Evolutionary conservation across 2,888 invertebrate species (phyloP).

Genomic region (Xylota sylvarum): DNA sequence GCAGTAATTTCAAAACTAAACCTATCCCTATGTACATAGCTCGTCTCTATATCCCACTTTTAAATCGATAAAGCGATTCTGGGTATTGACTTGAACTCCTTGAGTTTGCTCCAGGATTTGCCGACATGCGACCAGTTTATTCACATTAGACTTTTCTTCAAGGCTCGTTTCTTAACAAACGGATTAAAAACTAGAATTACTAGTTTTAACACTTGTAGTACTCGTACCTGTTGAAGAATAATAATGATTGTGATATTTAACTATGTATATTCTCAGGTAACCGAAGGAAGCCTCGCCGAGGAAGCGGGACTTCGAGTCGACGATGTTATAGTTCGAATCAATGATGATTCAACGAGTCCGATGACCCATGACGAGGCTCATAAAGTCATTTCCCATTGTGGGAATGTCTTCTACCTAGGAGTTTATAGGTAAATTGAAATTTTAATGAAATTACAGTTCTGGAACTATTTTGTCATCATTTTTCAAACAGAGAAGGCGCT

Average conservation of each 20-base stretch:
- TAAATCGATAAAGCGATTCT: too few relatives aligned
- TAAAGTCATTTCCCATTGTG: constrained; percentile 89
- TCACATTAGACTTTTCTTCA: too few relatives aligned
- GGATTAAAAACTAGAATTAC: too few relatives aligned
- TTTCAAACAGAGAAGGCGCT: constrained; percentile 79
- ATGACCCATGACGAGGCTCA: constrained; percentile 92
- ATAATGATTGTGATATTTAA: too few relatives aligned
- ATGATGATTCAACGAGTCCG: constrained; percentile 88
- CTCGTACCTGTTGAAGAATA: too few relatives aligned
- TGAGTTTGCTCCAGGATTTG: background rate
- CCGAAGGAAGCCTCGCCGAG: constrained; percentile 92
- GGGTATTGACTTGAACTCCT: too few relatives aligned
- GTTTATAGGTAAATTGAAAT: constrained; percentile 81
- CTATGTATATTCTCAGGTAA: constrained; percentile 88
- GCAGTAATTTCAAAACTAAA: too few relatives aligned
- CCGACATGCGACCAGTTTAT: background rate
- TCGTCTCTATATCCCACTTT: too few relatives aligned
- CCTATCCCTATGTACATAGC: too few relatives aligned
- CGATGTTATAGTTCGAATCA: constrained; percentile 93
- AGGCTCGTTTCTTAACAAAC: too few relatives aligned
- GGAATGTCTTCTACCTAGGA: constrained; percentile 89
- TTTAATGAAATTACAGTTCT: background rate
- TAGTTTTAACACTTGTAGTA: too few relatives aligned
- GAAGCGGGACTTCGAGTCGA: constrained; percentile 92
- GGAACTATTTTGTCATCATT: background rate